Percentiles rank a stretch among this genome's conserved stretches.
Evolutionary conservation across 2,888 invertebrate species (phyloP).

Genomic region (Scrobipalpa costella): DNA sequence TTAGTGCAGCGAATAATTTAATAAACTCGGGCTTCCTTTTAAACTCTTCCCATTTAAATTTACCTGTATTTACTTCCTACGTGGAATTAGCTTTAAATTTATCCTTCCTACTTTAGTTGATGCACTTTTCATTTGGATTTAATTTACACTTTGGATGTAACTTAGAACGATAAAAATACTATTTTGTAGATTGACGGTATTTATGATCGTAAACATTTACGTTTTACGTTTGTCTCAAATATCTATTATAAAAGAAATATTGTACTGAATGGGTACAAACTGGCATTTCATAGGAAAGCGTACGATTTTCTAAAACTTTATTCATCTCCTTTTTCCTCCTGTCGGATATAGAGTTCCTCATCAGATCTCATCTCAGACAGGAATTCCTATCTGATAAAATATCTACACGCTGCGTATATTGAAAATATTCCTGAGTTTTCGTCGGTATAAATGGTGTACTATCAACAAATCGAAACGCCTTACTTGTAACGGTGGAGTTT

Average conservation of each 20-base stretch:
- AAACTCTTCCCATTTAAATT: constrained; percentile 10
- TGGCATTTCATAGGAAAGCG: background rate
- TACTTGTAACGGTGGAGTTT: no score
- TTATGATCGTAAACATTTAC: no score
- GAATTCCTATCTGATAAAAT: constrained; percentile 21
- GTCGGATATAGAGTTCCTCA: constrained; percentile 28
- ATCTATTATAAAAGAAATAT: no score
- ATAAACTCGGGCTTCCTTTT: background rate
- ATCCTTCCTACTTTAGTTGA: background rate
- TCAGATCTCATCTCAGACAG: constrained; percentile 31
- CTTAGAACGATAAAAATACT: no score
- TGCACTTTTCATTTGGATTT: background rate
- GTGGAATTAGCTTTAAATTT: constrained; percentile 4
- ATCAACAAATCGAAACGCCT: no score
- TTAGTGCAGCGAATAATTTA: constrained; percentile 8
- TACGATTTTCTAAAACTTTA: background rate
- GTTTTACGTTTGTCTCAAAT: no score
- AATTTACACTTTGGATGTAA: no score
- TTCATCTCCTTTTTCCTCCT: constrained; percentile 21
- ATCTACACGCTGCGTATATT: background rate
- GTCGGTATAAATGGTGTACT: background rate
- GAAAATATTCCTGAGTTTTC: background rate
- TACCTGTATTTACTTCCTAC: constrained; percentile 2
- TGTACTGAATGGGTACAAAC: no score
- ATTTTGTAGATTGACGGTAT: no score